These are phyloP conservation scores for Calcarius lapponicus DNA, from an alignment of 2,797 vertebrate genomes.

Conservation along the genomic window DNA sequence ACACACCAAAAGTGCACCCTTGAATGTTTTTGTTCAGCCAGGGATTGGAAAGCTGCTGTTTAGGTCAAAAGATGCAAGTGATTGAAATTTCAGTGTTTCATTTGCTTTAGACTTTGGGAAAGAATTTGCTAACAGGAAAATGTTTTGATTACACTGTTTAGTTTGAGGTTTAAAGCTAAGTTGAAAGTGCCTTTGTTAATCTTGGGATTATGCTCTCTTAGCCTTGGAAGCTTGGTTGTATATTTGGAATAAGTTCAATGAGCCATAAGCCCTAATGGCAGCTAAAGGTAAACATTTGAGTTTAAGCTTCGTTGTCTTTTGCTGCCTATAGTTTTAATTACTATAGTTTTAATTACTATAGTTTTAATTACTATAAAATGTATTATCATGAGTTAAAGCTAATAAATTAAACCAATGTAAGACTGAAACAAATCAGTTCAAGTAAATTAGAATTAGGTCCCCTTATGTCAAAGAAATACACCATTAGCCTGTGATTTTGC, in stretches of 20 bases:
- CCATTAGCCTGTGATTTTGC: neutral
- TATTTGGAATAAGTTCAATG: constrained; percentile 32
- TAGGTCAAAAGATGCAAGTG: neutral
- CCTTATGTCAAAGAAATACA: neutral
- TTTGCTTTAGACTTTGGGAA: constrained; percentile 15
- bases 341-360: neutral
- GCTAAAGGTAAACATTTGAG: constrained; percentile 2
- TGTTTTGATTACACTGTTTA: constrained; percentile 52
- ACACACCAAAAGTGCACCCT: neutral
- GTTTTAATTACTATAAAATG: neutral
- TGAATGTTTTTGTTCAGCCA: neutral
- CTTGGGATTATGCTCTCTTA: constrained; percentile 8
- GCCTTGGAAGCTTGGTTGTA: neutral
- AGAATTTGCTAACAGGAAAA: constrained; percentile 16
- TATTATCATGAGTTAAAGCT: neutral
- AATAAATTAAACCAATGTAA: neutral
- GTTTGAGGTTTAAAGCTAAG: constrained; percentile 41
- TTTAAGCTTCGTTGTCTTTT: neutral
- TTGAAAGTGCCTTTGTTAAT: constrained; percentile 33
- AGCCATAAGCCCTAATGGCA: neutral
- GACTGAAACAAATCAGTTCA: neutral
- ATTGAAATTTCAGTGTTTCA: neutral
- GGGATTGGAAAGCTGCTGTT: neutral
- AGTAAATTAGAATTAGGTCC: neutral
- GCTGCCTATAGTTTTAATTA: neutral